Base-by-base conservation (phyloP, 1,140 invertebrate species). In the Papilio polytes region DNA sequence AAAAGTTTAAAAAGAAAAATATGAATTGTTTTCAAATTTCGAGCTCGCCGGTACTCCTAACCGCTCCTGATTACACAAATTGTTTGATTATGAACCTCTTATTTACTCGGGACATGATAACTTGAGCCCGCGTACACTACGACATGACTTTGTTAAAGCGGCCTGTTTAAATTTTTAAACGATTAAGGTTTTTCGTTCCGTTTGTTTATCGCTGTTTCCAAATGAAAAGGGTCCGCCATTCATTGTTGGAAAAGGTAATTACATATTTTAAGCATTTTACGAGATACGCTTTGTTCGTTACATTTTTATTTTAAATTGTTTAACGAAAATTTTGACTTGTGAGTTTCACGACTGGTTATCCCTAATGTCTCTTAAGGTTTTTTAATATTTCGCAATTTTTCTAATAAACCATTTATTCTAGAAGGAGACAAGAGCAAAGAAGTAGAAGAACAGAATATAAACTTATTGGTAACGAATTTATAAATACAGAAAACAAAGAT, bases 21-120 rank as follows among this genome's bases (percentile, higher is more conserved):
- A 63, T 63, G 20, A 15, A 36, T 6, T 70, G 4, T 36, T 15
- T 36, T 18, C 3, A 1, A 70, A 3, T 77, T 77, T 31, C 51
- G 74, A 0, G 7, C 41, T 3, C 53, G n/a, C 8, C 4, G 66
- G 56, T 78, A 78, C 77, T 70, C 72, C 81, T 20, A 41, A 56
- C 76, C 80, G 79, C 83, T 80, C 83, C 83, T 89, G 87, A 87
- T 89, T 90, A 88, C 81, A 90, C 89, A 89, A 86, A 86, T 89
- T 90, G 86, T 88, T 84, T 87, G 88, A 88, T 90, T 89, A 83
- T 82, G 56, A 66, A 84, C 83, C 81, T 80, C 80, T 85, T 90
- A 86, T 91, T 91, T 90, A 85, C 84, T 80, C 83, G 80, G 80
- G 80, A 76, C 80, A 85, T 87, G 85, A 85, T 85, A 86, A 88